Base-by-base conservation (phyloP, 2,113 vertebrate species). In the Isurus oxyrinchus region DNA sequence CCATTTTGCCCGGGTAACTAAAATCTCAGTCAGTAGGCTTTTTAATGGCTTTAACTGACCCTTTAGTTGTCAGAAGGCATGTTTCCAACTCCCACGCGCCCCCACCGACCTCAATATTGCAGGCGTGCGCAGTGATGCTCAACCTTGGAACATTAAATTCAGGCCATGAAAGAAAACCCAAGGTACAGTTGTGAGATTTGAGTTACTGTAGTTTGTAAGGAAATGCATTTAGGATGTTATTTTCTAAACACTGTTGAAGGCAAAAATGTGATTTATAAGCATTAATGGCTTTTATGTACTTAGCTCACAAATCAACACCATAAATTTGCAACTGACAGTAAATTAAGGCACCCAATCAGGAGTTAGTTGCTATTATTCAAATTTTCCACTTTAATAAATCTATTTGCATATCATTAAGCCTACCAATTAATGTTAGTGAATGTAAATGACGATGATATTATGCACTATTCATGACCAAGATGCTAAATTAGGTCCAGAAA, bases 381-480 rank as follows among this genome's bases (percentile, higher is more conserved):
- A 95, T 95, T 4, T 95, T 49, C 67, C 67, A 72, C 67, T 19
- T 67, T 55, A 95, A 72, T 76, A 49, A 63, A 31, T 19, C 67
- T 5, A 69, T 72, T 95, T 95, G 67, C 66, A 95, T 72, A 72
- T 95, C 0, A 95, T 69, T 72, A 72, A 35, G 44, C 16, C n/a
- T 40, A 63, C 49, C 66, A 95, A 55, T 72, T 95, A 95, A 35
- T 95, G 94, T 53, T 27, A 72, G 63, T 95, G 25, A 72, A 69
- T 95, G 94, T 72, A 95, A 95, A 95, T 69, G 25, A 95, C 21
- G 57, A 27, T 95, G 44, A 95, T 95, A 72, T 95, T 69, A 59
- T 49, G 19, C 67, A 72, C 27, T 72, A 72, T 49, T 69, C 94
- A 95, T 61, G 23, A 95, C 49, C 66, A 55, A 76, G 94, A 5